Percentiles rank a stretch among this genome's conserved stretches.
Evolutionary conservation across 2,888 invertebrate genomes (phyloP).

Genomic region (Desoria tigrina): DNA sequence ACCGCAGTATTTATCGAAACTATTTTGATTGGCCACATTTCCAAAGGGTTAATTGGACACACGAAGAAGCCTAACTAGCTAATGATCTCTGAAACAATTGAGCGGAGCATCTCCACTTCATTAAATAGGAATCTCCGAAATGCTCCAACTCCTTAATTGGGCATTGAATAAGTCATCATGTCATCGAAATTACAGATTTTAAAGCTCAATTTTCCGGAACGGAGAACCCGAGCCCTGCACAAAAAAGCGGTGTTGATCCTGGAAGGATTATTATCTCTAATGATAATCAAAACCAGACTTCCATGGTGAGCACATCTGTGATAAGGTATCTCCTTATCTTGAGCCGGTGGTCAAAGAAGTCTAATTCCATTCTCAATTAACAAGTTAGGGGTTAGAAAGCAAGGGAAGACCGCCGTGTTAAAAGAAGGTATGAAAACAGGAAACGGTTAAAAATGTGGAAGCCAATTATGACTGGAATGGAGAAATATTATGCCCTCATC

Average conservation of each 20-base stretch:
- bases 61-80: too few relatives aligned
- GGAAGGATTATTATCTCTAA: slow-evolving; percentile 12
- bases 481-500: background rate
- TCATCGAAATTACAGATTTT: slow-evolving; percentile 2
- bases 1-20: too few relatives aligned
- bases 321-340: background rate
- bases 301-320: background rate
- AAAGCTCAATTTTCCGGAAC: slow-evolving; percentile 7
- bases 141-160: slow-evolving; percentile 1
- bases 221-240: background rate
- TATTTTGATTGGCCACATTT: too few relatives aligned
- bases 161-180: background rate
- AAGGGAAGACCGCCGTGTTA: slow-evolving; percentile 42
- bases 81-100: too few relatives aligned
- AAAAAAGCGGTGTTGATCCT: background rate
- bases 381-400: slow-evolving; percentile 34
- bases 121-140: too few relatives aligned
- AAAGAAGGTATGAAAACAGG: slow-evolving; percentile 23
- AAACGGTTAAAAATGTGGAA: slow-evolving; percentile 9
- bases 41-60: too few relatives aligned
- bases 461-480: slow-evolving; percentile 15
- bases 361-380: slow-evolving; percentile 35
- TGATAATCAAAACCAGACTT: slow-evolving; percentile 19
- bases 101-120: too few relatives aligned
- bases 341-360: background rate